phyloP scores from a whole-genome alignment of 2,888 invertebrate genomes.

The Lapara coniferarum region DNA sequence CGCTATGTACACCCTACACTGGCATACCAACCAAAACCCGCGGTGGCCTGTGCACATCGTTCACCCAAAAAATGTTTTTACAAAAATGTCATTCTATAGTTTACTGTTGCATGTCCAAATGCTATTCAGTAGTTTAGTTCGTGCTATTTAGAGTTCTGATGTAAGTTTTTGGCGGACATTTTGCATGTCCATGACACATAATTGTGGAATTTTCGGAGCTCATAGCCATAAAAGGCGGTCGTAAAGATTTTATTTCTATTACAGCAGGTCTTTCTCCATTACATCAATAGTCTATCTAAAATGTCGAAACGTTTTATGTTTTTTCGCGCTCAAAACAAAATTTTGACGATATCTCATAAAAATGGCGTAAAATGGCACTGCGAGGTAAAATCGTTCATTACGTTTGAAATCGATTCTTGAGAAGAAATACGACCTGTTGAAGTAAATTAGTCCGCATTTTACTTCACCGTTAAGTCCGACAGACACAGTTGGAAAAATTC shows the following conservation, averaged over 20 bases:
- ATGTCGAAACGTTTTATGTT: conserved; percentile 38
- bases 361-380: conserved; percentile 40
- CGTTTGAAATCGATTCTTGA: conserved; percentile 23
- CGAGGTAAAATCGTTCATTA: conserved; percentile 15
- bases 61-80: too few relatives aligned
- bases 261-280: conserved; percentile 41
- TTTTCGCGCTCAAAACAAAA: conserved; percentile 34
- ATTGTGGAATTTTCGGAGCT: conserved; percentile 9
- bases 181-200: conserved; percentile 10
- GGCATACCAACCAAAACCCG: too few relatives aligned
- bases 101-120: not conserved
- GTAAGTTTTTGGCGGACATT: conserved; percentile 4
- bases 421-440: conserved; percentile 22
- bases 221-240: conserved; percentile 30
- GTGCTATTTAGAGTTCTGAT: not conserved
- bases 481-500: not conserved
- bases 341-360: conserved; percentile 40
- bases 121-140: not conserved
- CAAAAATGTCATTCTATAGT: too few relatives aligned
- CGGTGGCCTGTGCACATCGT: too few relatives aligned
- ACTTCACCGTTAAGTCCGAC: not conserved
- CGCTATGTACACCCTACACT: too few relatives aligned
- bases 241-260: conserved; percentile 46
- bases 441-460: conserved; percentile 22
- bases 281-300: conserved; percentile 38